These are phyloP conservation scores for Bovichtus diacanthus DNA, from an alignment of 2,797 vertebrate species.

Conservation along the genomic window DNA sequence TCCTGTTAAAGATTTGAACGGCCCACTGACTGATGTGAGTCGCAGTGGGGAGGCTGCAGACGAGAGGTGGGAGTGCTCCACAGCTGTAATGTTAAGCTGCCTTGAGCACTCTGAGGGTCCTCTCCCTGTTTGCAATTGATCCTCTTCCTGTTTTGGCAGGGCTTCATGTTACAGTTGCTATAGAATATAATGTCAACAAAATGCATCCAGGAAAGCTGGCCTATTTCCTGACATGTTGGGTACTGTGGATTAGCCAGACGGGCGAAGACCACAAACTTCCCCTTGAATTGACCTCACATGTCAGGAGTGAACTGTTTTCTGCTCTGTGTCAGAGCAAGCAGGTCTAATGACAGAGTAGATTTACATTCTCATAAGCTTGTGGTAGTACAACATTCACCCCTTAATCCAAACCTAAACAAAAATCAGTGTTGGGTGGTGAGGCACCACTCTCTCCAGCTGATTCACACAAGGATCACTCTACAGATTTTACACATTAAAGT, in stretches of 20 bases:
- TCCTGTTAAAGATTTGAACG: not conserved
- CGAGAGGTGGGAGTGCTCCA: constrained; percentile 39
- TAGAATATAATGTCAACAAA: constrained; percentile 13
- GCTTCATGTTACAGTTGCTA: constrained; percentile 58
- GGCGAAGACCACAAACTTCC: not conserved
- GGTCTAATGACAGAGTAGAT: constrained; percentile 51
- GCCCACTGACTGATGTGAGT: constrained; percentile 29
- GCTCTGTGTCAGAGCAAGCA: constrained; percentile 43
- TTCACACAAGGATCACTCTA: not conserved
- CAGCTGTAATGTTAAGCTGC: constrained; percentile 50
- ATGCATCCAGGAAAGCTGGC: not conserved
- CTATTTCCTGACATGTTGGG: constrained; percentile 22
- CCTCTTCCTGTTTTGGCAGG: constrained; percentile 63
- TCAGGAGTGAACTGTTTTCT: constrained; percentile 37
- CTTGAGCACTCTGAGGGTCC: constrained; percentile 45
- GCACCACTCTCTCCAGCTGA: constrained; percentile 10
- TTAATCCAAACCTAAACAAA: constrained; percentile 42
- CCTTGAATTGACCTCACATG: constrained; percentile 21
- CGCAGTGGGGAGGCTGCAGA: constrained; percentile 27
- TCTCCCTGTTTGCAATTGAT: constrained; percentile 45
- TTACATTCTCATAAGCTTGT: constrained; percentile 41
- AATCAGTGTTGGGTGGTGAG: constrained; percentile 4
- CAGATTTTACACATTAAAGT: not conserved
- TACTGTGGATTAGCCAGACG: not conserved
- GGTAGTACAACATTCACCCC: constrained; percentile 10